These are phyloP conservation scores for Chlorodrepanis virens DNA, from an alignment of 2,113 vertebrate species.

Conservation along the genomic window DNA sequence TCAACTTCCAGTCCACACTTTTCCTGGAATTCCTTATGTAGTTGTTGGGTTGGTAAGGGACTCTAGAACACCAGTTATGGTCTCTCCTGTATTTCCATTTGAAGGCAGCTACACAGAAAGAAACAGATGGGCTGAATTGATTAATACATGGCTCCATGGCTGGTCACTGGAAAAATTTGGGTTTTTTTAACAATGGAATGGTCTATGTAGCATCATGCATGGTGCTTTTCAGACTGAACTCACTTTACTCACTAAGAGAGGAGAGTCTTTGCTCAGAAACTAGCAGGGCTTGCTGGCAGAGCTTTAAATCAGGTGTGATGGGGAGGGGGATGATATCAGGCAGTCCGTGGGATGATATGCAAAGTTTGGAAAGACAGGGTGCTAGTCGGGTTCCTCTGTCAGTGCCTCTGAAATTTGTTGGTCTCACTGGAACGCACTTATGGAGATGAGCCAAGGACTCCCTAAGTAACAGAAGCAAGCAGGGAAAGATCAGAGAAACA, in stretches of 20 bases:
- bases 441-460: background rate
- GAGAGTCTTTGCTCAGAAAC: background rate
- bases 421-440: background rate
- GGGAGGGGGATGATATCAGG: background rate
- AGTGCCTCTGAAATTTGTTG: background rate
- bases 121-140: background rate
- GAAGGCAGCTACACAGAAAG: background rate
- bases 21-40: background rate
- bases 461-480: background rate
- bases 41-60: background rate
- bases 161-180: background rate
- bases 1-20: background rate
- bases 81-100: background rate
- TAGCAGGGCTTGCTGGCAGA: background rate
- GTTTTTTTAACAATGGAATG: background rate
- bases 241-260: background rate
- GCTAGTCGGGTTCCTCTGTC: too few species aligned
- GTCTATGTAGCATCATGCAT: background rate
- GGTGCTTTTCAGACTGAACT: background rate
- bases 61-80: background rate
- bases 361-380: background rate
- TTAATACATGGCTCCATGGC: accelerated
- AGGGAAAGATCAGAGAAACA: background rate
- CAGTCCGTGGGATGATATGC: background rate
- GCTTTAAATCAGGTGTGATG: background rate